phyloP scores from a whole-genome alignment of 2,888 invertebrate species.

The Baronia brevicornis region DNA sequence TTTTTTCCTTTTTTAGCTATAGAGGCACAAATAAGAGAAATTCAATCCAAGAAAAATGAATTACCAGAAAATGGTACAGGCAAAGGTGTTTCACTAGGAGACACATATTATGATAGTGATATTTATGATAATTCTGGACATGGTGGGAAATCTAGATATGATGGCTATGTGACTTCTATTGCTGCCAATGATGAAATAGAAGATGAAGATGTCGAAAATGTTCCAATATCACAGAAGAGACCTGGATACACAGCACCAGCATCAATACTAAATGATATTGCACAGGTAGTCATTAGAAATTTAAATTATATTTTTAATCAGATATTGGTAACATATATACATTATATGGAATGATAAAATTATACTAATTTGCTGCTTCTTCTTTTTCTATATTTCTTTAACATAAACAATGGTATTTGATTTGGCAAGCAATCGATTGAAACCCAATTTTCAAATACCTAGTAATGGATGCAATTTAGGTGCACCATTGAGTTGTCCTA shows the following conservation, averaged over 20 bases:
- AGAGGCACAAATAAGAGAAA: conserved; percentile 94
- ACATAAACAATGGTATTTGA: no score
- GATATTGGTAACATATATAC: no score
- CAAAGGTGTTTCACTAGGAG: conserved; percentile 91
- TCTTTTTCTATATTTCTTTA: no score
- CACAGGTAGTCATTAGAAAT: no score
- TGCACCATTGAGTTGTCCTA: no score
- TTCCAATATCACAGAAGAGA: conserved; percentile 82
- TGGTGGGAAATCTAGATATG: conserved; percentile 85
- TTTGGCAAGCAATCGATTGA: no score
- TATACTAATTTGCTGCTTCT: not conserved
- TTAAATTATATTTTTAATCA: not conserved
- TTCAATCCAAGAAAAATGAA: conserved; percentile 91
- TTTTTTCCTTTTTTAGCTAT: conserved; percentile 81
- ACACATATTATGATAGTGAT: conserved; percentile 93
- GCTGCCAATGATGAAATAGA: conserved; percentile 97
- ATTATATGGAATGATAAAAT: no score
- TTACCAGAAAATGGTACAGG: conserved; percentile 77
- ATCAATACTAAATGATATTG: conserved; percentile 91
- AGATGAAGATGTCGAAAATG: conserved; percentile 92
- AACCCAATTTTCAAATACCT: no score
- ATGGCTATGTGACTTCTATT: conserved; percentile 97
- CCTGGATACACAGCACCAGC: conserved; percentile 90
- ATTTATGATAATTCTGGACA: conserved; percentile 87
- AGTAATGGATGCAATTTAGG: no score